Conservation (phyloP, 2,113 vertebrate species). For the Acinonyx jubatus region DNA sequence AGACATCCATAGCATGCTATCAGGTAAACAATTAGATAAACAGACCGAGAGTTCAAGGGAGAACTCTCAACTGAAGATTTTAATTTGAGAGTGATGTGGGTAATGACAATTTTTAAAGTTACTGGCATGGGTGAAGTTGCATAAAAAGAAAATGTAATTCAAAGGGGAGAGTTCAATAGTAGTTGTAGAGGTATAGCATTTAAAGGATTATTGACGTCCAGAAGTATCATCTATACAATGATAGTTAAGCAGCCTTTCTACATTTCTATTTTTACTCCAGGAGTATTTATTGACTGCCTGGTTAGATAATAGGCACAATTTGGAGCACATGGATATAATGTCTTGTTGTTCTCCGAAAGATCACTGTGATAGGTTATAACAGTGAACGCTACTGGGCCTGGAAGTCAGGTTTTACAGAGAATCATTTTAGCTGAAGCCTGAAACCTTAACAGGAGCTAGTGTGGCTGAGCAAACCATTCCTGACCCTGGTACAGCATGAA, state of each 20-base stretch:
- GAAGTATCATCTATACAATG: background rate
- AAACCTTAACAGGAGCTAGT: background rate
- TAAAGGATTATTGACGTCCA: background rate
- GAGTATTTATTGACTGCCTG: background rate
- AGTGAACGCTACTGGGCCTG: background rate
- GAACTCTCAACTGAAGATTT: background rate
- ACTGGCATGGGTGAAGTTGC: background rate
- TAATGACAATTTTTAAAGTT: background rate
- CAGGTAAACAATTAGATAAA: background rate
- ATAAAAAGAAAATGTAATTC: background rate
- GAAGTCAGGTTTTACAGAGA: background rate
- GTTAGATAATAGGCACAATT: background rate
- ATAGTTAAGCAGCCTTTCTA: background rate
- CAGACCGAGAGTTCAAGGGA: background rate
- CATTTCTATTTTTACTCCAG: background rate
- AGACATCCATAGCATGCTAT: background rate
- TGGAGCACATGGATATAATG: background rate
- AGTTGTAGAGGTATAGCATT: background rate
- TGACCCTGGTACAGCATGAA: background rate
- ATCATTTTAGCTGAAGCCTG: background rate
- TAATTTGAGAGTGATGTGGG: constrained; percentile 35
- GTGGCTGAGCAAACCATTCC: background rate
- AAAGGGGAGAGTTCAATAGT: background rate
- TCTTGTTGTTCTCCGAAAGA: background rate
- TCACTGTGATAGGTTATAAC: background rate